phyloP scores from a whole-genome alignment of 2,888 invertebrate species.

The Ptychoptera contaminata region DNA sequence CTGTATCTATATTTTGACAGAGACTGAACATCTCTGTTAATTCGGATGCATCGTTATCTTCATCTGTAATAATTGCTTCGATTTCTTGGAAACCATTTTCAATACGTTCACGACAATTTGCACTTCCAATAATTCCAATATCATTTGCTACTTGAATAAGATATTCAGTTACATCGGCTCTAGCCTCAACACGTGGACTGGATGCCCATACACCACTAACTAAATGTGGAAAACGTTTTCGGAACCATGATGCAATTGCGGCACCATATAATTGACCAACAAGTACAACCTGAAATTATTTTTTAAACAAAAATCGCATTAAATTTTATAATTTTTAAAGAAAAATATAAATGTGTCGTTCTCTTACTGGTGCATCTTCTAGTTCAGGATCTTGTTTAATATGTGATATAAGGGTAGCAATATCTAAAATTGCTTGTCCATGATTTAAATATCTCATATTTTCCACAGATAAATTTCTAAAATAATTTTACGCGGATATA shows the following conservation, averaged over 20 bases:
- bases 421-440: slow-evolving; percentile 48
- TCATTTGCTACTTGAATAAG: too few relatives aligned
- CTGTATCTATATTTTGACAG: too few relatives aligned
- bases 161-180: slow-evolving; percentile 30
- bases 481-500: background rate
- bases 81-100: slow-evolving; percentile 17
- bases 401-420: slow-evolving; percentile 43
- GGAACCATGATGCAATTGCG: slow-evolving; percentile 52
- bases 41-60: background rate
- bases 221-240: slow-evolving; percentile 45
- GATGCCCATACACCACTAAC: slow-evolving; percentile 43
- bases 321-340: background rate
- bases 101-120: slow-evolving; percentile 22
- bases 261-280: slow-evolving; percentile 52
- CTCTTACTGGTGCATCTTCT: slow-evolving; percentile 17
- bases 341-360: background rate
- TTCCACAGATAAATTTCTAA: slow-evolving; percentile 36
- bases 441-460: slow-evolving; percentile 44
- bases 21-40: too few relatives aligned
- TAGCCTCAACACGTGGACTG: slow-evolving; percentile 46
- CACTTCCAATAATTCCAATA: slow-evolving; percentile 21
- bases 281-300: slow-evolving; percentile 29
- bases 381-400: slow-evolving; percentile 27
- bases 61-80: background rate
- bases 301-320: too few relatives aligned